Base-by-base conservation (phyloP, 1,140 invertebrate species). In the Anoplophora glabripennis region DNA sequence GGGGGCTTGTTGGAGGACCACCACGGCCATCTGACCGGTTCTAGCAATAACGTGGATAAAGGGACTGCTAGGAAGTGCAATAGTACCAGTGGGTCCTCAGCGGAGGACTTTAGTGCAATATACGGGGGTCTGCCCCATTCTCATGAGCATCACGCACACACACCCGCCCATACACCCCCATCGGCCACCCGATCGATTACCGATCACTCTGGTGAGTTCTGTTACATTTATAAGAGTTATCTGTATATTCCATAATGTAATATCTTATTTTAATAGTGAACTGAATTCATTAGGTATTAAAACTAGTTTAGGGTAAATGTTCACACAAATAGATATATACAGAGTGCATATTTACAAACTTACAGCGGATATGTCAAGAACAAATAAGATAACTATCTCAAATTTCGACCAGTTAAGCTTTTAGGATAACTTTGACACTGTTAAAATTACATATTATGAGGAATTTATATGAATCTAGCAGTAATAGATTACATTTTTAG, bases 101-200 rank as follows among this genome's bases (percentile, higher is more conserved):
- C 88, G 37, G 89, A 90, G 73, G 89, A 91, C 73, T 91, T 92
- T 73, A 84, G 86, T 12, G 84, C 85, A 4, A 76, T 92, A 48
- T 91, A 92, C 67, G 83, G 81, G 18, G 81, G 85, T 45, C 61
- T 81, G 57, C 77, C 78, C 45, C 76, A 78, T 37, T 78, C 80
- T 59, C 71, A 73, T 10, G 72, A 75, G 58, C 72, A 75, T 54
- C 61, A 81, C 67, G 56, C 41, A 53, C 79, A 76, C 78, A 88
- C 74, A 75, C 87, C 69, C 76, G 86, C 72, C 78, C 84, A 72
- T 79, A 88, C 71, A 76, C 84, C 72, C 70, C 85, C 75, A 74
- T 34, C 84, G 69, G 75, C 77, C 37, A 77, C 76, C n/a, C 75
- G 83, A 35, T 78, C 79, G 8, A 75, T 84, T 59, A 78, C 81